Evolutionary conservation across 2,797 vertebrate genomes (phyloP).

Genomic region (Hapalemur alaotrensis): DNA sequence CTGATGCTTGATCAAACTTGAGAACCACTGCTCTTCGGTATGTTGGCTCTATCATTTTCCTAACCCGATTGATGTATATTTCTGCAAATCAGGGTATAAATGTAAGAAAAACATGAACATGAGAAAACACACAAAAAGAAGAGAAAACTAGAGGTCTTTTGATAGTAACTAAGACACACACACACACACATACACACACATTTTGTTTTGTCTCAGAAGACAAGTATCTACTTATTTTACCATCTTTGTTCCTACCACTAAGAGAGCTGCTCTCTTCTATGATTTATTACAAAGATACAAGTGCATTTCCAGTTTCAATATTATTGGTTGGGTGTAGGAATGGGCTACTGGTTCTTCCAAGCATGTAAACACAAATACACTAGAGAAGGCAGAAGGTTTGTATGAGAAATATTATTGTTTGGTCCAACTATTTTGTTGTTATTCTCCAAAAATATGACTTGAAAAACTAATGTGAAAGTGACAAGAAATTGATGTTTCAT

Average conservation of each 20-base stretch:
- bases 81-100: background rate
- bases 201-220: background rate
- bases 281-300: constrained; percentile 36
- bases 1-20: background rate
- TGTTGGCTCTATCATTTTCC: background rate
- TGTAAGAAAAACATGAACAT: background rate
- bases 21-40: background rate
- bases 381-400: background rate
- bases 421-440: background rate
- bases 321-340: background rate
- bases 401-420: constrained; percentile 1
- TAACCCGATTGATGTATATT: background rate
- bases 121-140: background rate
- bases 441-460: constrained; percentile 26
- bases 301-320: background rate
- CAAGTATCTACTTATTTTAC: background rate
- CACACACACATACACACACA: background rate
- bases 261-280: background rate
- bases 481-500: constrained; percentile 8
- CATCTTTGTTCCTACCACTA: background rate
- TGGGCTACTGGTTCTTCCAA: background rate
- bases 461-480: constrained; percentile 35
- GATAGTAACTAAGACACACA: background rate
- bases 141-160: background rate
- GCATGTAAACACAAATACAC: constrained; percentile 26